Percentiles rank a stretch among this genome's conserved stretches.
Conservation (phyloP, 2,797 vertebrate genomes). For the Ctenopoma multispine region DNA sequence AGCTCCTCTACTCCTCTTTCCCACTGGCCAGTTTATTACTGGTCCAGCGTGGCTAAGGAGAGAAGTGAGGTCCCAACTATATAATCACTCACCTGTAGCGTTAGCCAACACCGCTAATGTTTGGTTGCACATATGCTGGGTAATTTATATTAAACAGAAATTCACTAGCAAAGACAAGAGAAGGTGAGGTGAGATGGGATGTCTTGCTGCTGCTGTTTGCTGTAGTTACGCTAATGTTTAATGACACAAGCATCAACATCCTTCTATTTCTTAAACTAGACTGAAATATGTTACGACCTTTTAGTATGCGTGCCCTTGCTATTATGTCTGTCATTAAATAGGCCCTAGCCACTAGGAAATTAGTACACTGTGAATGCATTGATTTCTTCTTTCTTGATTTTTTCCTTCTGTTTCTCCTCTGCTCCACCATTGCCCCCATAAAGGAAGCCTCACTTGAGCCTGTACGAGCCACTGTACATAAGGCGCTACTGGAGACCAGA, state of each 20-base stretch:
- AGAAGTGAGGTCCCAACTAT: conserved; percentile 47
- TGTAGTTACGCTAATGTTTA: conserved; percentile 8
- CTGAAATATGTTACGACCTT: conserved; percentile 25
- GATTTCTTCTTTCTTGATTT: conserved; percentile 69
- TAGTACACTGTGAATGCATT: conserved; percentile 63
- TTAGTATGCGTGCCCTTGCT: conserved; percentile 23
- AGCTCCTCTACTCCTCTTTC: conserved; percentile 21
- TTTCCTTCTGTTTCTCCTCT: background rate
- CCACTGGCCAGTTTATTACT: conserved; percentile 33
- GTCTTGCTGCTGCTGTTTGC: conserved; percentile 27
- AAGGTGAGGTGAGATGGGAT: conserved; percentile 4
- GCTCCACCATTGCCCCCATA: conserved; percentile 4
- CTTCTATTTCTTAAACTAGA: conserved; percentile 11
- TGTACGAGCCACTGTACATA: conserved; percentile 60
- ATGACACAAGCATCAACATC: conserved; percentile 17
- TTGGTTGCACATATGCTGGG: conserved; percentile 14
- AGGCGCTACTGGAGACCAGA: conserved; percentile 47
- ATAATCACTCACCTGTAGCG: conserved; percentile 49
- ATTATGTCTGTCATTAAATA: conserved; percentile 65
- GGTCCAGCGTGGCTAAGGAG: conserved; percentile 46
- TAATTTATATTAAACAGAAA: conserved; percentile 32
- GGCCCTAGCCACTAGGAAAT: conserved; percentile 58
- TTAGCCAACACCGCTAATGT: conserved; percentile 42
- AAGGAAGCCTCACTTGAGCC: conserved; percentile 61
- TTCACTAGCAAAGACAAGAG: conserved; percentile 3